Evolutionary conservation across 2,113 vertebrate genomes (phyloP).

Genomic region (Entosphenus tridentatus): DNA sequence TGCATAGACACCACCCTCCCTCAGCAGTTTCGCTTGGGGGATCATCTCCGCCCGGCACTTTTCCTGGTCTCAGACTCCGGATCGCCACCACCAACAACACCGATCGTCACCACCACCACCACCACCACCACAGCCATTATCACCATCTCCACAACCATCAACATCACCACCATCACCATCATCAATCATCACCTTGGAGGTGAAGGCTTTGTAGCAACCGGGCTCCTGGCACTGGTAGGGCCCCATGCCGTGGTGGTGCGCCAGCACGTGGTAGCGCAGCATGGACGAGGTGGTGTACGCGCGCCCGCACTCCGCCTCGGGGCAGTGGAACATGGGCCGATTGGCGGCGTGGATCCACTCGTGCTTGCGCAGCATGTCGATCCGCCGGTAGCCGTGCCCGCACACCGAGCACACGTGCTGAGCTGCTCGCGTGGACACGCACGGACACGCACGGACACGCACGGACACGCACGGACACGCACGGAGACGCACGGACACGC

Average conservation of each 20-base stretch:
- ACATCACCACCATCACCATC: too few species aligned
- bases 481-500: not conserved
- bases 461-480: not conserved
- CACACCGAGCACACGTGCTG: not conserved
- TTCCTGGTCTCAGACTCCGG: too few species aligned
- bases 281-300: not conserved
- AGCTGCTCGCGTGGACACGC: not conserved
- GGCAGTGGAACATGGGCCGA: slow-evolving; percentile 1
- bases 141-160: too few species aligned
- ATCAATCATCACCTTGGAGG: not conserved
- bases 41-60: too few species aligned
- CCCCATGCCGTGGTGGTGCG: slow-evolving; percentile 1
- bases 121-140: too few species aligned
- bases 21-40: too few species aligned
- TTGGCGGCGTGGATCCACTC: not conserved
- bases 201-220: not conserved
- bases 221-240: slow-evolving; percentile 4
- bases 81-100: too few species aligned
- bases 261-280: slow-evolving; percentile 5
- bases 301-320: slow-evolving; percentile 1
- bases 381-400: not conserved
- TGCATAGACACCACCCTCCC: too few species aligned
- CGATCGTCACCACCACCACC: too few species aligned
- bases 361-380: not conserved
- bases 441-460: not conserved